Evolutionary conservation across 2,113 vertebrate species (phyloP).

Genomic region (Crotophaga sulcirostris): DNA sequence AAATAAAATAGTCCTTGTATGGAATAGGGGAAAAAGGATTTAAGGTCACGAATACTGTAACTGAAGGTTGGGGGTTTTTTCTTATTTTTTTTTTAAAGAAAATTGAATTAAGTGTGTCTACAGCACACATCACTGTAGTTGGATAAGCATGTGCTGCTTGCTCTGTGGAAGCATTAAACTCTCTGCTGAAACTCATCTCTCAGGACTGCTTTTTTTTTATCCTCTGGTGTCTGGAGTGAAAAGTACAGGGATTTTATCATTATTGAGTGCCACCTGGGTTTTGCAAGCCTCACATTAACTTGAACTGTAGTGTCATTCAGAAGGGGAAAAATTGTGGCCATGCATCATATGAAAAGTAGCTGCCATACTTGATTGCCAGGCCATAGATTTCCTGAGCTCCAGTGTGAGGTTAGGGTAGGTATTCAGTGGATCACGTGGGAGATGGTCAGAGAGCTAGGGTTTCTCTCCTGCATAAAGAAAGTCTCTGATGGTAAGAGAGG

Average conservation of each 20-base stretch:
- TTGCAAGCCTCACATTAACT: neutral
- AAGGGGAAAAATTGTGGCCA: neutral
- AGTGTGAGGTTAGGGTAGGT: rapidly evolving
- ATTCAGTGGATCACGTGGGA: rapidly evolving
- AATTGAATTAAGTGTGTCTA: neutral
- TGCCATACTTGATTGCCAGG: rapidly evolving
- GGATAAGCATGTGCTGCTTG: neutral
- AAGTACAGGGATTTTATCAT: neutral
- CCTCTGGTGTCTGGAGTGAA: neutral
- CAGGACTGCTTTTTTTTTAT: neutral
- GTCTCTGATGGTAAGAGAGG: neutral
- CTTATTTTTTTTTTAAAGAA: neutral
- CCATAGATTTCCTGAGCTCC: neutral
- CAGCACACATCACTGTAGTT: neutral
- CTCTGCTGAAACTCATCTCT: neutral
- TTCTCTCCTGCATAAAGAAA: neutral
- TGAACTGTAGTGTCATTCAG: neutral
- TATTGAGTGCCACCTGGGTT: neutral
- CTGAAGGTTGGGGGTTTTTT: neutral
- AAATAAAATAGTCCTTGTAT: slow-evolving; percentile 15
- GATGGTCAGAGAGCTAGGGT: neutral
- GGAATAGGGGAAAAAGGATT: neutral
- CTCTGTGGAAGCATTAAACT: neutral
- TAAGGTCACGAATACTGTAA: neutral
- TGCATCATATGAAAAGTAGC: neutral